Percentiles rank a stretch among this genome's conserved stretches.
These are phyloP conservation scores for Panthera uncia DNA, from an alignment of 2,113 vertebrate genomes.

Conservation along the genomic window DNA sequence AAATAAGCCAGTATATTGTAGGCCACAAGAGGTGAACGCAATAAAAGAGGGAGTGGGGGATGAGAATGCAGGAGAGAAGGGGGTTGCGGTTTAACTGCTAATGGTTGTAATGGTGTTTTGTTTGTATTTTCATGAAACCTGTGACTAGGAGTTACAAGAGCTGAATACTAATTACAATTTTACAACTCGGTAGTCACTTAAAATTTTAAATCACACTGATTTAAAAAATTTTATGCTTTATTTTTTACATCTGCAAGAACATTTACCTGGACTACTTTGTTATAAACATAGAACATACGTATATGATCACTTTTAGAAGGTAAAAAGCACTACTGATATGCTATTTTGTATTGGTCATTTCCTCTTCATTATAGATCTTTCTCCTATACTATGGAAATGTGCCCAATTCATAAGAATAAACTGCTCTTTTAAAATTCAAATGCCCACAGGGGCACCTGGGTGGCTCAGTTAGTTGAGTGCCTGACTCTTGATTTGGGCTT, in stretches of 20 bases:
- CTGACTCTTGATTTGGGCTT: no score
- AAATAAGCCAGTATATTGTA: not conserved
- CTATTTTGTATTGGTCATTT: not conserved
- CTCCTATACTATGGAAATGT: not conserved
- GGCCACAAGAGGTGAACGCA: not conserved
- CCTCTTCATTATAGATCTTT: not conserved
- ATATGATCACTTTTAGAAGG: slow-evolving; percentile 12
- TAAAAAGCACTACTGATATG: not conserved
- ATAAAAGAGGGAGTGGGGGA: not conserved
- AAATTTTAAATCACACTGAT: not conserved
- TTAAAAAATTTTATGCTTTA: not conserved
- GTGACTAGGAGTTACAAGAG: not conserved
- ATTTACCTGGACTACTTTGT: not conserved
- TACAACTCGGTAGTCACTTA: not conserved
- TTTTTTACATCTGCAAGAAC: not conserved
- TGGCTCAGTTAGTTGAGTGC: no score
- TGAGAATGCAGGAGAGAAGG: not conserved
- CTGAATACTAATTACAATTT: not conserved
- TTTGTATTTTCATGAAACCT: not conserved
- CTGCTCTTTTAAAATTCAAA: not conserved
- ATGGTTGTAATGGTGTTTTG: not conserved
- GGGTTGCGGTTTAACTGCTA: not conserved
- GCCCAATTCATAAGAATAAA: not conserved
- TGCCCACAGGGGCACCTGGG: no score
- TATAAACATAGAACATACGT: not conserved